phyloP scores from a whole-genome alignment of 2,797 vertebrate species.

The Coilia nasus region DNA sequence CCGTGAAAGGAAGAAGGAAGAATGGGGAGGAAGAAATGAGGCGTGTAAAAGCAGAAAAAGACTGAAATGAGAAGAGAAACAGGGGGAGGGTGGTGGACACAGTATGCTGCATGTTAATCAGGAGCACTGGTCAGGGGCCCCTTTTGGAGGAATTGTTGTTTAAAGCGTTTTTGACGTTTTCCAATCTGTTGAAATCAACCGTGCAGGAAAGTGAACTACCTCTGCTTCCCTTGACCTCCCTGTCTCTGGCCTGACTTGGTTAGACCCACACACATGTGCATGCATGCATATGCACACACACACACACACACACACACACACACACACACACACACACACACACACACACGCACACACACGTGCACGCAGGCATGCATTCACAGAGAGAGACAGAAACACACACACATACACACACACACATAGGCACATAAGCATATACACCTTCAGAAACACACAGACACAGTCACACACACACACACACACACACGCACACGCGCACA shows the following conservation, averaged over 20 bases:
- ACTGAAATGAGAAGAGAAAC: too few relatives aligned
- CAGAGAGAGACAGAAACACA: too few relatives aligned
- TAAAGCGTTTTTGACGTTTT: neutral
- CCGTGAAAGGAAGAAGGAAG: neutral
- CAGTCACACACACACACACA: too few relatives aligned
- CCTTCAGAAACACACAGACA: too few relatives aligned
- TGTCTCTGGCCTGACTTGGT: neutral
- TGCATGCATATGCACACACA: too few relatives aligned
- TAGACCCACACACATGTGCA: neutral
- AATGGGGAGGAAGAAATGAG: neutral
- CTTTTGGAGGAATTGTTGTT: neutral
- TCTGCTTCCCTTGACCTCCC: neutral
- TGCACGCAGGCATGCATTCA: neutral
- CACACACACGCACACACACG: slow-evolving; percentile 32
- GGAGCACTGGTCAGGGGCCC: neutral
- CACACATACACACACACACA: too few relatives aligned
- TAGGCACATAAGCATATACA: too few relatives aligned
- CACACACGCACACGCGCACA: too few relatives aligned
- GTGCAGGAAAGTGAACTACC: neutral
- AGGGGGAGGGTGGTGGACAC: too few relatives aligned
- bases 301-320: too few relatives aligned
- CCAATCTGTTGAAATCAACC: neutral
- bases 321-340: slow-evolving; percentile 48
- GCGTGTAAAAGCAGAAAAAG: too few relatives aligned
- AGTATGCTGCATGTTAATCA: neutral